These are phyloP conservation scores for Mystacides longicornis DNA, from an alignment of 2,888 invertebrate genomes.

Conservation along the genomic window DNA sequence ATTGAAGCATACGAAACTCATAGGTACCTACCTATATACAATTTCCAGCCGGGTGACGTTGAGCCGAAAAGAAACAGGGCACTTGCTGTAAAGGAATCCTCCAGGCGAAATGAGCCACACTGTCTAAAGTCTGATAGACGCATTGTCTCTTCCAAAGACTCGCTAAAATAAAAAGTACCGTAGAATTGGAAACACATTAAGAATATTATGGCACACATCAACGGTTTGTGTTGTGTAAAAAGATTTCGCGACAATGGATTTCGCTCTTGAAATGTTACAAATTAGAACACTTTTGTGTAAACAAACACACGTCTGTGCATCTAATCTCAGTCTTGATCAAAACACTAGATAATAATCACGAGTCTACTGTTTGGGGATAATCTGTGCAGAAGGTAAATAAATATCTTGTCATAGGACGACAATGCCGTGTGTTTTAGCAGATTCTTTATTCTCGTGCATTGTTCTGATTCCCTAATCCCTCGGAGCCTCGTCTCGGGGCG, in stretches of 20 bases:
- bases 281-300: constrained; percentile 4
- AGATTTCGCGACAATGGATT: not conserved
- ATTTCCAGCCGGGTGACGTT: too few relatives aligned
- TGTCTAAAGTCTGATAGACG: too few relatives aligned
- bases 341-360: constrained; percentile 16
- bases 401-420: constrained; percentile 11
- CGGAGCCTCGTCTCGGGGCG: constrained; percentile 10
- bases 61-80: too few relatives aligned
- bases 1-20: too few relatives aligned
- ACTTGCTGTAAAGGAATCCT: too few relatives aligned
- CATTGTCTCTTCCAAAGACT: too few relatives aligned
- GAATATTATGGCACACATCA: too few relatives aligned
- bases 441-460: constrained; percentile 14
- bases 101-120: too few relatives aligned
- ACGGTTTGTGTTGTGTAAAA: too few relatives aligned
- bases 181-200: too few relatives aligned
- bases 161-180: too few relatives aligned
- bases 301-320: not conserved
- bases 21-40: too few relatives aligned
- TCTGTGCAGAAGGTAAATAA: constrained; percentile 12
- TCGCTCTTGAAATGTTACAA: not conserved
- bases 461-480: constrained; percentile 14
- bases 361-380: constrained; percentile 9
- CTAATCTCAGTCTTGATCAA: constrained; percentile 4
- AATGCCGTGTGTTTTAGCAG: constrained; percentile 20